phyloP scores from a whole-genome alignment of 2,113 vertebrate genomes.

The Lasiurus cinereus region DNA sequence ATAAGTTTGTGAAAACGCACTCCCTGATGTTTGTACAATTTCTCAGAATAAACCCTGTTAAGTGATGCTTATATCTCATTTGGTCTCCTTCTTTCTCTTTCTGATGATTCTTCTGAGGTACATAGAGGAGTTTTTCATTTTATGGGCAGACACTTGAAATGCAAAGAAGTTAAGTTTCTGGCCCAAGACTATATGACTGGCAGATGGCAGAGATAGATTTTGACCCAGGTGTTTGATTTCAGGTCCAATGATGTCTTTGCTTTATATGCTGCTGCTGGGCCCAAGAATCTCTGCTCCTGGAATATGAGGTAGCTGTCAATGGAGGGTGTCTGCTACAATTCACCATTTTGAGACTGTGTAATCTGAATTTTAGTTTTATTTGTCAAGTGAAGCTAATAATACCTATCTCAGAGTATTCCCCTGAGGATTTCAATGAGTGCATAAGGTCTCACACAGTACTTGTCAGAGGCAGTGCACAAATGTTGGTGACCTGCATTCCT shows the following conservation, averaged over 20 bases:
- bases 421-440: not conserved
- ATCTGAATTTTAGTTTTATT: not conserved
- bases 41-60: not conserved
- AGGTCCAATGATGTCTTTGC: not conserved
- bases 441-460: fast-evolving
- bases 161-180: not conserved
- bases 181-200: not conserved
- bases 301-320: not conserved
- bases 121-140: not conserved
- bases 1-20: not conserved
- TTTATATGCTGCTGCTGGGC: not conserved
- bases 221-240: slow-evolving; percentile 13
- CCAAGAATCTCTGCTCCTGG: not conserved
- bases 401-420: not conserved
- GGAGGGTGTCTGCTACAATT: not conserved
- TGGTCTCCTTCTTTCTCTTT: not conserved
- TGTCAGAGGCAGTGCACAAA: not conserved
- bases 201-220: not conserved
- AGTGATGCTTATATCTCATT: not conserved
- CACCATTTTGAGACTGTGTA: not conserved
- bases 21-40: not conserved
- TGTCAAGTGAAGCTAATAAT: not conserved
- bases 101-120: not conserved
- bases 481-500: too few species aligned
- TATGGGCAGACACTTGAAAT: not conserved